Base-by-base conservation (phyloP, 2,113 vertebrate genomes). In the Periophthalmodon schlosseri region DNA sequence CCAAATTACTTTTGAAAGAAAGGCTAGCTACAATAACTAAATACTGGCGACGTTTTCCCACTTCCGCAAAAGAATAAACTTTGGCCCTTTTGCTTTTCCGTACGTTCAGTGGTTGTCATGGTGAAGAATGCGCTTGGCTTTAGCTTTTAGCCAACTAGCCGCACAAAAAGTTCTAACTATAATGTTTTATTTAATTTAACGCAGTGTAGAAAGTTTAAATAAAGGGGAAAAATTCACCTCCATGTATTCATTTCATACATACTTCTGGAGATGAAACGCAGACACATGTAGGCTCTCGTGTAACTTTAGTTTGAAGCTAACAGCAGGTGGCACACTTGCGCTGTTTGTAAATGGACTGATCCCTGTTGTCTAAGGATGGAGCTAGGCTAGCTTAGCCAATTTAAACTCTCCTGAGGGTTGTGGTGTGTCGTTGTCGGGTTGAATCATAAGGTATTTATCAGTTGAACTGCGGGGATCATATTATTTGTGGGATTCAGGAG, bases 371-470 rank as follows among this genome's bases (percentile, higher is more conserved):
- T 75, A n/a, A 5, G 85, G 82, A 86, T 73, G 77, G 78, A 46
- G 84, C 84, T 88, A 79, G 68, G 75, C 76, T 86, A 89, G 86
- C 85, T 78, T 82, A 86, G 89, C 89, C 77, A 2, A 77, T 81
- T 84, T 88, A 85, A 89, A 87, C 82, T 83, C 74, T 85, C 79
- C 69, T 18, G 63, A 80, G 76, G 82, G 84, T 74, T 84, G 80
- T 77, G 72, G 76, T 77, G 81, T 78, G 67, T 81, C 74, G 76
- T 57, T 13, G 39, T 72, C 49, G 75, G 28, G 36, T 58, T 68
- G 76, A 56, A 20, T 66, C 21, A 68, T 69, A 58, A 72, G 46
- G 68, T 24, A 57, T 75, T 61, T 7, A 33, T 79, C 63, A 69
- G 16, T 24, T 28, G 69, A 69, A 21, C 16, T 0, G 44, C 56